Evolutionary conservation across 2,113 vertebrate genomes (phyloP), one percentile per base, ranked within the genome.

Genomic region (Semicossyphus pulcher): DNA sequence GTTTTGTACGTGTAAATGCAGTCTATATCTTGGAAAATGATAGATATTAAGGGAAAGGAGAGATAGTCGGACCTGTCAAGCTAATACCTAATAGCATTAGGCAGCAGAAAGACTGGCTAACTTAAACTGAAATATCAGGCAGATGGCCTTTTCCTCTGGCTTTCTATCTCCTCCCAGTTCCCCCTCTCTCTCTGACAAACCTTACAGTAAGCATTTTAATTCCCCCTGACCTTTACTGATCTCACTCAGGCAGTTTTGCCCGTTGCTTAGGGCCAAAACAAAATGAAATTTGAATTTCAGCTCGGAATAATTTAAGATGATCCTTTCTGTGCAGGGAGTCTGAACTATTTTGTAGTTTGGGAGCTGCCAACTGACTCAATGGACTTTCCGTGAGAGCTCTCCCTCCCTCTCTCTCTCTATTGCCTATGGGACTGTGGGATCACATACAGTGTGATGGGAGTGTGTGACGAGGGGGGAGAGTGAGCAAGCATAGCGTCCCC

Each of bases 191-290:
- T 65, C 78, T 58, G 77, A 77, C 81, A 80, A 88, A 87, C 81
- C 79, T 80, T 84, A 90, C 80, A 89, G 81, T 89, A 90, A 86
- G 90, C 86, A 89, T 91, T 88, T 89, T 88, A 88, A 90, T 89
- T 91, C 84, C 76, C 62, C 49, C 85, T 91, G 90, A 91, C 89
- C 91, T 91, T 90, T 88, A 80, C 83, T 86, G 83, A 89, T 88
- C 59, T 80, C 80, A 78, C 60, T 71, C 78, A 65, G 87, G 72
- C 86, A 84, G 72, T 78, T 83, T 73, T 84, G 23, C 78, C 83
- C 25, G 10, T 83, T 82, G 86, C 90, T 91, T 39, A 59, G 74
- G 85, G 88, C 90, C 88, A 90, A 89, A 89, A 92, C 86, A 90
- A 89, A 85, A 91, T 86, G 49, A 84, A 89, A 89, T 85, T 89